Evolutionary conservation across 64 coral and sea anemone genomes (phyloP).

Genomic region (Trachythela sp.): DNA sequence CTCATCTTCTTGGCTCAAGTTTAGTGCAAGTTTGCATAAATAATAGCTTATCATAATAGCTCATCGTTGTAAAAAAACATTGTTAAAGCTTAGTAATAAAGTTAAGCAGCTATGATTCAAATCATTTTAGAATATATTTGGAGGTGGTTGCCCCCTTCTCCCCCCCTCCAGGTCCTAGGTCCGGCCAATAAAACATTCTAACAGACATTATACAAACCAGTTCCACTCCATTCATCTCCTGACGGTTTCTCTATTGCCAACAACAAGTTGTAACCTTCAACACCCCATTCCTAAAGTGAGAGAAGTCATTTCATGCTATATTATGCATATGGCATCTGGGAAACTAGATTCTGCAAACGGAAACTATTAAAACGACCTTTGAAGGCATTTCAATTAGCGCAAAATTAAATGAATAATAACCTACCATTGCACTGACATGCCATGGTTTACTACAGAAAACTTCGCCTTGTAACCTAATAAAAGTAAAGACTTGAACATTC

Average conservation of each 20-base stretch:
- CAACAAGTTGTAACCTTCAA: slow-evolving; percentile 79
- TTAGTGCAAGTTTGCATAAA: no score
- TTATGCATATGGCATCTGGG: neutral
- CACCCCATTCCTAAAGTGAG: slow-evolving; percentile 65
- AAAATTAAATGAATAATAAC: no score
- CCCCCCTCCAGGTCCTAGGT: no score
- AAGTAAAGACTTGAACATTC: neutral
- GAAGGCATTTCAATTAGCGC: no score
- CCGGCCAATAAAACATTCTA: no score
- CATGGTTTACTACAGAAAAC: slow-evolving; percentile 77
- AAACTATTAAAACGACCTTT: no score
- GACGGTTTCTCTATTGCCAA: slow-evolving; percentile 53
- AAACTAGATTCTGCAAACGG: no score
- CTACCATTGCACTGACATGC: slow-evolving; percentile 84
- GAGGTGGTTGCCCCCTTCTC: no score
- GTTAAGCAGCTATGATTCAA: neutral
- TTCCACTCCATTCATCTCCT: slow-evolving; percentile 74
- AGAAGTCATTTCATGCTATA: neutral
- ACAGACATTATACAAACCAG: slow-evolving; percentile 26
- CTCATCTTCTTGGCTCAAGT: no score
- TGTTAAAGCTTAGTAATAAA: neutral
- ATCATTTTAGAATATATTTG: neutral
- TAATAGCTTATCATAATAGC: no score
- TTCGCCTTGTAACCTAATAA: slow-evolving; percentile 72
- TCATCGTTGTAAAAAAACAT: neutral